Conservation (phyloP, 2,113 vertebrate genomes). For the Myotis davidii region DNA sequence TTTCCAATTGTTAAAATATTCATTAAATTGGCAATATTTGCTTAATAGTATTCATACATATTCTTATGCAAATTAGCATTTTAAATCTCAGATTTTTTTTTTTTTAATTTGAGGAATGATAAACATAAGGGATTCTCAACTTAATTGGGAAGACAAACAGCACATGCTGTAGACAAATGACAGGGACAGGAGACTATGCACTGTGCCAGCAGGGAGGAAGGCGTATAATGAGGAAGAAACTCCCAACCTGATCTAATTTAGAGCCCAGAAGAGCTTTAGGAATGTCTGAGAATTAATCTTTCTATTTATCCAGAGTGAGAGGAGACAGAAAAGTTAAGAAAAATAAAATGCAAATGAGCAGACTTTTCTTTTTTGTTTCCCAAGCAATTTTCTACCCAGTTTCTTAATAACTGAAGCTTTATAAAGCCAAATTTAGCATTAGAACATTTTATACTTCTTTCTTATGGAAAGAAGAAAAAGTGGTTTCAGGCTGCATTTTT, state of each 20-base stretch:
- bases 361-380: conserved; percentile 77
- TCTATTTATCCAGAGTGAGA: conserved; percentile 81
- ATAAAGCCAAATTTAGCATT: conserved; percentile 72
- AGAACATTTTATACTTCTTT: conserved; percentile 53
- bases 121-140: conserved; percentile 71
- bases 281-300: conserved; percentile 81
- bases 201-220: conserved; percentile 72
- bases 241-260: conserved; percentile 79
- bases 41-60: conserved; percentile 67
- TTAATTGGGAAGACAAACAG: conserved; percentile 78
- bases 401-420: conserved; percentile 77
- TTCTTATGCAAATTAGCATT: conserved; percentile 60
- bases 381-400: conserved; percentile 65
- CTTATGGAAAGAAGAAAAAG: not conserved
- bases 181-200: conserved; percentile 68
- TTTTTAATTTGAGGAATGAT: conserved; percentile 73
- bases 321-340: conserved; percentile 76
- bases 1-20: conserved; percentile 68
- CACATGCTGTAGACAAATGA: conserved; percentile 75
- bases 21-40: conserved; percentile 63
- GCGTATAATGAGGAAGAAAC: conserved; percentile 74
- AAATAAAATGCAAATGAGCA: conserved; percentile 78
- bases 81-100: conserved; percentile 51
- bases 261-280: conserved; percentile 72
- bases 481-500: not conserved